Base-by-base conservation (phyloP, 2,797 vertebrate species). In the Sebastes itinus region DNA sequence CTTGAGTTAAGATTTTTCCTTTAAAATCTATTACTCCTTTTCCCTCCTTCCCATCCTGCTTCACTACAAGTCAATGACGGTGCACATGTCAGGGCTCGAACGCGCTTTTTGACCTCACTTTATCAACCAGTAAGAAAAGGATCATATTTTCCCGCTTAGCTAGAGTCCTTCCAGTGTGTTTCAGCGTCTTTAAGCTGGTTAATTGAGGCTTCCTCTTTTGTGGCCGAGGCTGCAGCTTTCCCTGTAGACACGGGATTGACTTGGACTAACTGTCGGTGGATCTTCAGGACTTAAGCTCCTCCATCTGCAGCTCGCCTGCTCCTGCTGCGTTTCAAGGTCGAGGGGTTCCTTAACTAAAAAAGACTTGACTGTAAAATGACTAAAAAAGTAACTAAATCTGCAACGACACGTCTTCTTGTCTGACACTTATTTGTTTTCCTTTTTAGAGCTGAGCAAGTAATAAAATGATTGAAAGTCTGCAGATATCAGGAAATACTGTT, bases 201-300 rank as follows among this genome's bases (percentile, higher is more conserved):
- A 97, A 97, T 96, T 97, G 89, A 87, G 86, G 87, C 79, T 60
- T 77, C 75, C 89, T 93, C 92, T 95, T 49, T 94, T 95, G 93
- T 95, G 95, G 83, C 86, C 85, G 88, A 74, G 66, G 75, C 92
- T 90, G 83, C 93, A 94, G 94, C 95, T 95, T 95, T 95, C 95
- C 94, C 95, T 94, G 93, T 94, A 96, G 97, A 97, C 96, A 96
- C 94, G 91, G 93, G 95, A 97, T 97, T 97, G 97, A 97, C 94
- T 93, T 91, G 38, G 93, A 94, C 95, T 92, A 94, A 95, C 93
- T 93, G 94, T 94, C 95, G 89, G 91, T 94, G 89, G 68, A 86
- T 94, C 92, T 96, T 90, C 77, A 78, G 92, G 91, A 89, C 96
- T 96, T 96, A 96, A 97, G 96, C 96, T 94, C 87, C 92, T 95